Evolutionary conservation across 2,113 vertebrate genomes (phyloP).

Genomic region (Emydura subglobosa): DNA sequence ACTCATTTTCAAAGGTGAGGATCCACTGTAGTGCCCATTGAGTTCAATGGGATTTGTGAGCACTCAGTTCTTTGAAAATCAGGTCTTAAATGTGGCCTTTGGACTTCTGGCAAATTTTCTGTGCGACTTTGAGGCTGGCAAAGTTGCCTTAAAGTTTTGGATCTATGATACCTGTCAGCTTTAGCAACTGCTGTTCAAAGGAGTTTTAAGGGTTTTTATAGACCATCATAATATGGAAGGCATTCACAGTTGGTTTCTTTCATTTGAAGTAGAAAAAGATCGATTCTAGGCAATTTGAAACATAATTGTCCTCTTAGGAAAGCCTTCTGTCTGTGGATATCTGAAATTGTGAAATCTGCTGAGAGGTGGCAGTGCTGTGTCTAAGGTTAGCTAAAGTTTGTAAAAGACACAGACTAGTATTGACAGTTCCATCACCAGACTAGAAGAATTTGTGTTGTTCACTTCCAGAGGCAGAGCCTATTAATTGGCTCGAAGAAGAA

Average conservation of each 20-base stretch:
- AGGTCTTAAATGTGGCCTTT: background rate
- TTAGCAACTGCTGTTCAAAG: background rate
- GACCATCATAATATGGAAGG: background rate
- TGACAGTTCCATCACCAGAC: background rate
- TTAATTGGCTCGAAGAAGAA: background rate
- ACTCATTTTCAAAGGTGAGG: background rate
- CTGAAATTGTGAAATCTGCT: background rate
- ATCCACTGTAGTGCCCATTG: background rate
- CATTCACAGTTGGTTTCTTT: background rate
- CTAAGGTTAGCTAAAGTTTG: background rate
- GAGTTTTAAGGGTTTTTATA: background rate
- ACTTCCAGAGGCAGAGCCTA: background rate
- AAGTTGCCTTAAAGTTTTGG: background rate
- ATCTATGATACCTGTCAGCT: background rate
- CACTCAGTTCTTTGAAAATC: background rate
- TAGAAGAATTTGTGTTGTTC: background rate
- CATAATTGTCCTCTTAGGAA: background rate
- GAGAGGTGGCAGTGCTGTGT: background rate
- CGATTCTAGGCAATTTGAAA: background rate
- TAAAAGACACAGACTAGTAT: background rate
- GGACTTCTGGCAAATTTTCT: background rate
- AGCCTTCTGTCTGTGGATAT: background rate
- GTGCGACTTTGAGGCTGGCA: background rate
- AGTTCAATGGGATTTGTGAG: background rate
- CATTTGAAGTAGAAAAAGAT: background rate